A percentile compares a stretch with the other conserved stretches of the same genome.
phyloP scores from a whole-genome alignment of 1,140 invertebrate species.

The Drosophila trapezifrons region DNA sequence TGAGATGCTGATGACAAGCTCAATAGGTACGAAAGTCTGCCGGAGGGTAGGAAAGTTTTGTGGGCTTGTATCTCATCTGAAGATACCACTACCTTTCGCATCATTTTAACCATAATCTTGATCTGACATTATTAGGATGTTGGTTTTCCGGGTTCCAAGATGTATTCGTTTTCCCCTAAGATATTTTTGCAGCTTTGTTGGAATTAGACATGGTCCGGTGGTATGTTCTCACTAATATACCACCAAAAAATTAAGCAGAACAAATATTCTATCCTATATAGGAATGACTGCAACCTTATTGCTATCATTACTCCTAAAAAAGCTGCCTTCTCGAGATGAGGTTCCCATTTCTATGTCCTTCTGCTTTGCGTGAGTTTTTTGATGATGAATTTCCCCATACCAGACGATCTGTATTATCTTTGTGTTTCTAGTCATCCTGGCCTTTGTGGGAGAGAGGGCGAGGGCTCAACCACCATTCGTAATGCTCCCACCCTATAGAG shows the following conservation, averaged over 20 bases:
- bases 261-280: slow-evolving; percentile 11
- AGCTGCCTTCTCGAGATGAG: slow-evolving; percentile 7
- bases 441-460: not conserved
- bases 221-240: no score
- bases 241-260: slow-evolving; percentile 22
- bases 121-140: not conserved
- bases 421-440: not conserved
- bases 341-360: slow-evolving; percentile 1
- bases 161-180: not conserved
- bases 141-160: not conserved
- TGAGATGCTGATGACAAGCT: slow-evolving; percentile 11
- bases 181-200: not conserved
- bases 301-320: not conserved
- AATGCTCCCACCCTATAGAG: no score
- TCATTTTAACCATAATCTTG: not conserved
- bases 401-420: not conserved
- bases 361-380: slow-evolving; percentile 10
- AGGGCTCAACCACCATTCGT: no score
- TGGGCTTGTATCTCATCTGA: not conserved
- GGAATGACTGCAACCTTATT: not conserved
- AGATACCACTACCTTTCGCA: not conserved
- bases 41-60: slow-evolving; percentile 6
- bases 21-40: not conserved
- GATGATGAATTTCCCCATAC: not conserved
- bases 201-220: no score